Conservation (phyloP, 1,140 invertebrate genomes). For the Anadara kagoshimensis region DNA sequence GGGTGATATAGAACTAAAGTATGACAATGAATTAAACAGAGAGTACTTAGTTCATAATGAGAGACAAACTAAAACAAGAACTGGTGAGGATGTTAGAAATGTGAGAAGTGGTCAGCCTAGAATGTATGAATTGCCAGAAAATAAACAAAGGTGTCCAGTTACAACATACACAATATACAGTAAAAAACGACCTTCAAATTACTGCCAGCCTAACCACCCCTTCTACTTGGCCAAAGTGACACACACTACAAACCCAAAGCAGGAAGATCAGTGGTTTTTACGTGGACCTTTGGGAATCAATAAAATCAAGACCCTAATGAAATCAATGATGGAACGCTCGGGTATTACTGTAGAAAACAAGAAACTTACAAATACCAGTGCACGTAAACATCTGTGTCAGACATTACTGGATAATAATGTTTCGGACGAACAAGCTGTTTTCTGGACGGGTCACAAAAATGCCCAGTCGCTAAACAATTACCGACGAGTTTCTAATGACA, state of each 20-base stretch:
- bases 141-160: constrained; percentile 11
- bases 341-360: neutral
- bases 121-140: constrained; percentile 14
- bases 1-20: constrained; percentile 1
- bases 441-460: constrained; percentile 2
- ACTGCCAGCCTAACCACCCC: too few species aligned
- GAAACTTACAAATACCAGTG: too few species aligned
- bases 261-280: constrained; percentile 17
- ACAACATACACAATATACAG: neutral
- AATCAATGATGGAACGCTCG: neutral
- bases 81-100: neutral
- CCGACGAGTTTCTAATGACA: too few species aligned
- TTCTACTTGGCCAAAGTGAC: constrained; percentile 15
- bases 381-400: constrained; percentile 1
- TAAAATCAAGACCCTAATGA: constrained; percentile 13
- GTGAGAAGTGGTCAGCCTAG: neutral
- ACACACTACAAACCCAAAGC: neutral
- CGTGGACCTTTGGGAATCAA: constrained; percentile 2
- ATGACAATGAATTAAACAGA: neutral
- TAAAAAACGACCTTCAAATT: constrained; percentile 7
- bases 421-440: neutral
- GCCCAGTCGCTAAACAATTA: constrained; percentile 6
- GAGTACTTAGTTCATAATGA: constrained; percentile 6
- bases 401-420: constrained; percentile 2
- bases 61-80: too few species aligned